A percentile compares a stretch with the other conserved stretches of the same genome.
phyloP scores from a whole-genome alignment of 1,140 invertebrate species.

The Andricus grossulariae region DNA sequence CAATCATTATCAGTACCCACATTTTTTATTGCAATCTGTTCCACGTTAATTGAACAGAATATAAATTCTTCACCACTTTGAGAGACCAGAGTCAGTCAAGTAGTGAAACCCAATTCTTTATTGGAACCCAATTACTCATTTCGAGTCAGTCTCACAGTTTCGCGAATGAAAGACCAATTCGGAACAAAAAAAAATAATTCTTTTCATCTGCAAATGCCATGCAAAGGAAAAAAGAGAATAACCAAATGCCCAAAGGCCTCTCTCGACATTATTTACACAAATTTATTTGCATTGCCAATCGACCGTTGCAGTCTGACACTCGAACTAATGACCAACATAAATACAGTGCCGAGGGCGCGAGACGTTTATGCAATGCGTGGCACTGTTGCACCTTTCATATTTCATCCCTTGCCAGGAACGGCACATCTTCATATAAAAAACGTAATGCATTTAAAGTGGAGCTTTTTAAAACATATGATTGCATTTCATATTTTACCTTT shows the following conservation, averaged over 20 bases:
- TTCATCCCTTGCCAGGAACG: constrained; percentile 14
- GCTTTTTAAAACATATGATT: background rate
- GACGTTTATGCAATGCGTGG: constrained; percentile 12
- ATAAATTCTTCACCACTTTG: background rate
- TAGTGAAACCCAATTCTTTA: constrained; percentile 22
- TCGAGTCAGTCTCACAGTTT: constrained; percentile 4
- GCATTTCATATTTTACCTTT: background rate
- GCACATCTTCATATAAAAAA: constrained; percentile 17
- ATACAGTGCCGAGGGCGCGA: constrained; percentile 22
- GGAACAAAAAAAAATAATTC: background rate
- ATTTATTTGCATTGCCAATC: constrained; percentile 41
- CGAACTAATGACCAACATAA: constrained; percentile 36
- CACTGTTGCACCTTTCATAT: constrained; percentile 20
- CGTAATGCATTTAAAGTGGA: background rate
- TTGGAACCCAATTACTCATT: constrained; percentile 16
- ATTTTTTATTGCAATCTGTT: background rate
- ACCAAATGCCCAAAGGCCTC: constrained; percentile 31
- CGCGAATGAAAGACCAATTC: constrained; percentile 1
- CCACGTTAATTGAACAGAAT: constrained; percentile 6
- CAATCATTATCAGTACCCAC: background rate
- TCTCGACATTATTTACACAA: constrained; percentile 38
- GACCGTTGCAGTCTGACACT: constrained; percentile 33
- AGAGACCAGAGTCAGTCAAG: constrained; percentile 13
- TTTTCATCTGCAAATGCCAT: background rate
- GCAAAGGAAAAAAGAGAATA: background rate